phyloP scores from a whole-genome alignment of 1,140 invertebrate species.

The Hormaphis cornu region DNA sequence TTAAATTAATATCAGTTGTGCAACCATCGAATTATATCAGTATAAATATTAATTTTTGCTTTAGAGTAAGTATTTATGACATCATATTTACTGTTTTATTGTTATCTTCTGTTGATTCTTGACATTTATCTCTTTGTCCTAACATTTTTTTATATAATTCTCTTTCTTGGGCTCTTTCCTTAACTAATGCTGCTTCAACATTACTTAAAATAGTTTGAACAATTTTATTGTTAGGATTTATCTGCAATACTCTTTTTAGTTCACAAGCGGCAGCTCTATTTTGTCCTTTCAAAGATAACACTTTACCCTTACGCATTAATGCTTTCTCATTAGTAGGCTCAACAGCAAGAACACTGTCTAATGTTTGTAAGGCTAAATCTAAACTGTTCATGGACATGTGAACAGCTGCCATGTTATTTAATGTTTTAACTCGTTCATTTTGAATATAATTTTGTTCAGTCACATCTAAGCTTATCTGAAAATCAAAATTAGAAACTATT shows the following conservation, averaged over 20 bases:
- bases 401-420: conserved; percentile 82
- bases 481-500: not conserved
- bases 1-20: too few species aligned
- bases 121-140: conserved; percentile 41
- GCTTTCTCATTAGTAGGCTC: conserved; percentile 84
- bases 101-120: not conserved
- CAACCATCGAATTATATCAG: too few species aligned
- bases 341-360: conserved; percentile 67
- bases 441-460: conserved; percentile 45
- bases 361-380: conserved; percentile 68
- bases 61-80: too few species aligned
- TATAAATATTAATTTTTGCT: too few species aligned
- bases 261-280: conserved; percentile 50
- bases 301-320: conserved; percentile 74
- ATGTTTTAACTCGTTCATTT: conserved; percentile 68
- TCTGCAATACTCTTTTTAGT: conserved; percentile 49
- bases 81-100: conserved; percentile 17
- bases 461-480: not conserved
- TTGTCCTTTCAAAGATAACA: conserved; percentile 52
- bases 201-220: conserved; percentile 52
- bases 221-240: conserved; percentile 50
- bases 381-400: conserved; percentile 76
- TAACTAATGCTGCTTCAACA: conserved; percentile 48
- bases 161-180: conserved; percentile 50
- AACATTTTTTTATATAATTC: conserved; percentile 59